phyloP scores from a whole-genome alignment of 64 coral and sea anemone species.

The Stichodactyla helianthus region DNA sequence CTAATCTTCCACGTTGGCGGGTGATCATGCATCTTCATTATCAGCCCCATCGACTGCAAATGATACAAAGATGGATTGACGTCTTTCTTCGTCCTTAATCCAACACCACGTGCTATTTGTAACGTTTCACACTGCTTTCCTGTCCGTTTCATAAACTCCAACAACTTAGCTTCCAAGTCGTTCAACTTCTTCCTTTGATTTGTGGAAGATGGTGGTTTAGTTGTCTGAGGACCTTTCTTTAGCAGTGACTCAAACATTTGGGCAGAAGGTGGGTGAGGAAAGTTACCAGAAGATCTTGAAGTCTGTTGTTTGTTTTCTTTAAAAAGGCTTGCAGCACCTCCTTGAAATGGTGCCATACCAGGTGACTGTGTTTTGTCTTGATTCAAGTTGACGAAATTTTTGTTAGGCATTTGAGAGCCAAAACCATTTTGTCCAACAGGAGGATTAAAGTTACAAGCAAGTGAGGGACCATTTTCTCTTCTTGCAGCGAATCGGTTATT shows the following conservation, averaged over 20 bases:
- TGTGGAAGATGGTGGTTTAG: not conserved
- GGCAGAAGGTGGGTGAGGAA: slow-evolving; percentile 77
- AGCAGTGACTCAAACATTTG: slow-evolving; percentile 63
- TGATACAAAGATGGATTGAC: slow-evolving; percentile 76
- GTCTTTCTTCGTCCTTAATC: slow-evolving; percentile 77
- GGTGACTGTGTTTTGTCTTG: not conserved
- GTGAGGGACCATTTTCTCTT: not conserved
- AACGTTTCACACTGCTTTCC: slow-evolving; percentile 66
- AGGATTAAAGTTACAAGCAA: not conserved
- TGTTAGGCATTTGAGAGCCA: not conserved
- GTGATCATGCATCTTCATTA: slow-evolving; percentile 80
- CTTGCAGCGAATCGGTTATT: not conserved
- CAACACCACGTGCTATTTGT: slow-evolving; percentile 40
- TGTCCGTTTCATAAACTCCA: slow-evolving; percentile 74
- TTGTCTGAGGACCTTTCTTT: slow-evolving; percentile 53
- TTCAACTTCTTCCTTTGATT: slow-evolving; percentile 29
- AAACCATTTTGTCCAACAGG: not conserved
- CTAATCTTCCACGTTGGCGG: slow-evolving; percentile 79
- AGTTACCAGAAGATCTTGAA: not conserved
- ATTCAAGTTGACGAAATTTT: not conserved
- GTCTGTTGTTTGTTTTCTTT: not conserved
- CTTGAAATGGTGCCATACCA: not conserved
- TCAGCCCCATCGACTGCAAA: slow-evolving; percentile 66
- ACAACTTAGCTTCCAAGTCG: slow-evolving; percentile 35
- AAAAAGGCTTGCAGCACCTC: not conserved